Conservation (phyloP, 2,888 invertebrate genomes). For the Rotaria magnacalcarata region DNA sequence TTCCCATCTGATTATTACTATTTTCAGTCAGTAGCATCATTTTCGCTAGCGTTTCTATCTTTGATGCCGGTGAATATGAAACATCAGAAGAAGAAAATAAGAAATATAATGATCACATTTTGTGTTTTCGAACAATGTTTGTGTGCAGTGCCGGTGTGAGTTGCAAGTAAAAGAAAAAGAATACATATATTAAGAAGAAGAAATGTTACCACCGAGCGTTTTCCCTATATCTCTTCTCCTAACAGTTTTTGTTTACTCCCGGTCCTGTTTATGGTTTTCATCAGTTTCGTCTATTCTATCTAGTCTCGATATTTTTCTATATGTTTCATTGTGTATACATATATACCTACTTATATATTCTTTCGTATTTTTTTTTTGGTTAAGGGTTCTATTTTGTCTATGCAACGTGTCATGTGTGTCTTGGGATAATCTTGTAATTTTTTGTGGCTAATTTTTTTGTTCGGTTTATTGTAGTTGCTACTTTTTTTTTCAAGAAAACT, state of each 20-base stretch:
- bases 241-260: neutral
- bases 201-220: neutral
- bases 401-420: slow-evolving; percentile 13
- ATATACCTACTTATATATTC: neutral
- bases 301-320: slow-evolving; percentile 29
- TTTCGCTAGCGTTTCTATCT: neutral
- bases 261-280: slow-evolving; percentile 26
- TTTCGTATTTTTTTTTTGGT: neutral
- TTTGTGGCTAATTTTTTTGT: neutral
- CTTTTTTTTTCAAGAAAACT: neutral
- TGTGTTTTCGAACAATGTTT: neutral
- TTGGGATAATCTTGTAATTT: slow-evolving; percentile 22
- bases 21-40: slow-evolving; percentile 5
- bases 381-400: slow-evolving; percentile 6
- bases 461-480: slow-evolving; percentile 26
- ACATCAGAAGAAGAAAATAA: slow-evolving; percentile 1
- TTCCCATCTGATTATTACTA: slow-evolving; percentile 12
- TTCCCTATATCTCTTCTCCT: neutral
- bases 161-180: neutral
- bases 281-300: slow-evolving; percentile 26
- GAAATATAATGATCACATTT: neutral
- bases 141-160: slow-evolving; percentile 8
- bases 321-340: slow-evolving; percentile 10
- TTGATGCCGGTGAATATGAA: slow-evolving; percentile 1
- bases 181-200: neutral